Percentiles rank a stretch among this genome's conserved stretches.
Evolutionary conservation across 2,113 vertebrate genomes (phyloP).

Genomic region (Antennarius striatus): DNA sequence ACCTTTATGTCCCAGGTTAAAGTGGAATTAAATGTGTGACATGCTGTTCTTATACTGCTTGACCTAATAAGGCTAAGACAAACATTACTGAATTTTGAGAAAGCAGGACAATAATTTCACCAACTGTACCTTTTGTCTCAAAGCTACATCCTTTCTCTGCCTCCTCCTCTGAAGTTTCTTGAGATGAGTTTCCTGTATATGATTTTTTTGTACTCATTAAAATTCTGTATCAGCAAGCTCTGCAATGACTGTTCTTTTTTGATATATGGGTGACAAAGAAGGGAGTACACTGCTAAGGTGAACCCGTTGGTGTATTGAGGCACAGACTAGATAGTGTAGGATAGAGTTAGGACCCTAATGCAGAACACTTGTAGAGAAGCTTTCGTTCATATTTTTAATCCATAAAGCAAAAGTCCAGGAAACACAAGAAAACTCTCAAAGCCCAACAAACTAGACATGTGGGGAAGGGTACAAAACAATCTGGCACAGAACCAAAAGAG

Average conservation of each 20-base stretch:
- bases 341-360: too few relatives aligned
- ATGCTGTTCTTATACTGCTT: conserved; percentile 24
- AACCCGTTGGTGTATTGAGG: conserved; percentile 47
- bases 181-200: conserved; percentile 26
- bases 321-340: too few relatives aligned
- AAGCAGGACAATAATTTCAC: conserved; percentile 11
- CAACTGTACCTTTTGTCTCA: background rate
- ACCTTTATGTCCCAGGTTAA: conserved; percentile 15
- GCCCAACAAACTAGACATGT: too few relatives aligned
- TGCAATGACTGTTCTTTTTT: conserved; percentile 27
- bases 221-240: conserved; percentile 49
- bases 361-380: too few relatives aligned
- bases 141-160: conserved; percentile 9
- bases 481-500: too few relatives aligned
- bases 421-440: too few relatives aligned
- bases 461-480: too few relatives aligned
- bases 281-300: conserved; percentile 48
- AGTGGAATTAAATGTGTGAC: conserved; percentile 1
- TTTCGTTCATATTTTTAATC: too few relatives aligned
- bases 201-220: conserved; percentile 47
- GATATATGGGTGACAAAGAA: conserved; percentile 65
- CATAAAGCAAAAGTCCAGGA: too few relatives aligned
- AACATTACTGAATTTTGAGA: conserved; percentile 5
- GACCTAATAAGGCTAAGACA: conserved; percentile 18
- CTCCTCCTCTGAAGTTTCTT: conserved; percentile 50